These are phyloP conservation scores for Tetramorium parvispinum DNA, from an alignment of 1,140 invertebrate genomes.

Conservation along the genomic window DNA sequence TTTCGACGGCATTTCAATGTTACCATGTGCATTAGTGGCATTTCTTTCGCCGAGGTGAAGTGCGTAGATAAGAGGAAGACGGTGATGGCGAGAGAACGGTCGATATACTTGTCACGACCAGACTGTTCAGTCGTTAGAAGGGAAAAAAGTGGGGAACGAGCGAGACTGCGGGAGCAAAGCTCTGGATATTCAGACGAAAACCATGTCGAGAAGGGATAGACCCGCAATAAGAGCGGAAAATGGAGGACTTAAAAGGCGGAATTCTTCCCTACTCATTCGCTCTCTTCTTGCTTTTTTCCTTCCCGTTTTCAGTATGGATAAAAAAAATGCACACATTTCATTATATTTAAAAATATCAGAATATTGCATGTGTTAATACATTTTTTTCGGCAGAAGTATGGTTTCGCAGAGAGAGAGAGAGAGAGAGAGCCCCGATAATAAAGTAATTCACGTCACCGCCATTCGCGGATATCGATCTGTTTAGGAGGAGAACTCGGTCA, in stretches of 20 bases:
- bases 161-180: constrained; percentile 42
- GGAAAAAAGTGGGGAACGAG: constrained; percentile 25
- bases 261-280: constrained; percentile 32
- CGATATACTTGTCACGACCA: constrained; percentile 69
- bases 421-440: constrained; percentile 33
- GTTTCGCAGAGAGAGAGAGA: background rate
- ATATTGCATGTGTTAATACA: background rate
- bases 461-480: constrained; percentile 57
- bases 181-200: constrained; percentile 56
- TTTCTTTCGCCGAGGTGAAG: constrained; percentile 53
- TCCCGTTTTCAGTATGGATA: background rate
- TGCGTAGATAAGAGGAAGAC: constrained; percentile 29
- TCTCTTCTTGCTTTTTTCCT: constrained; percentile 2
- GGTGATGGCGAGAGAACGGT: constrained; percentile 40
- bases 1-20: constrained; percentile 32
- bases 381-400: background rate
- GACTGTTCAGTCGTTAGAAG: constrained; percentile 58
- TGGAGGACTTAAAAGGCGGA: constrained; percentile 55
- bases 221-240: constrained; percentile 50
- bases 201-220: constrained; percentile 52
- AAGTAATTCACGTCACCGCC: constrained; percentile 57
- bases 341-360: constrained; percentile 10
- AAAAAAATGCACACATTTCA: constrained; percentile 32
- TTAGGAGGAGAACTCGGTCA: constrained; percentile 58
- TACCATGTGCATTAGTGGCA: constrained; percentile 50